phyloP scores from a whole-genome alignment of 1,140 invertebrate species.

The Cotesia typhae region DNA sequence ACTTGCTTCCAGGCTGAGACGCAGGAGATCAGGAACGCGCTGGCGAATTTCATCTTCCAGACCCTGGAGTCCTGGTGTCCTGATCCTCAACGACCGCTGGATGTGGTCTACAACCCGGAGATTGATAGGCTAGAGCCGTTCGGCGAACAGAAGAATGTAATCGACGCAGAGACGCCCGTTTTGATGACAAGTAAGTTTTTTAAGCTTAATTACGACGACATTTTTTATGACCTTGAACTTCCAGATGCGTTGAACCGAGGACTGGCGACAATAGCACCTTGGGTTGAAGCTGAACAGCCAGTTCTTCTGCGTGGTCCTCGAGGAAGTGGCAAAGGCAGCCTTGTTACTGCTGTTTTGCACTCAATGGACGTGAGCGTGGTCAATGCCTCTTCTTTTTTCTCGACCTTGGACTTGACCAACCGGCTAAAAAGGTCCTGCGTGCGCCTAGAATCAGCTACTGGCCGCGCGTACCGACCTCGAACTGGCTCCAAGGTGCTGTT shows the following conservation, averaged over 20 bases:
- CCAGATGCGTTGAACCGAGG: slow-evolving; percentile 46
- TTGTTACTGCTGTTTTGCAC: slow-evolving; percentile 52
- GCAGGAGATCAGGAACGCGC: slow-evolving; percentile 43
- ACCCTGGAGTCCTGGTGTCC: slow-evolving; percentile 59
- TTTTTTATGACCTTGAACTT: too few species aligned
- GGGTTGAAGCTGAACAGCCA: slow-evolving; percentile 54
- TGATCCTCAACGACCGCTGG: slow-evolving; percentile 54
- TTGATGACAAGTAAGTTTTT: slow-evolving; percentile 49
- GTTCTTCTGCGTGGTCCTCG: slow-evolving; percentile 54
- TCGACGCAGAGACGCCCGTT: slow-evolving; percentile 49
- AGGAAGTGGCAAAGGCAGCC: slow-evolving; percentile 57
- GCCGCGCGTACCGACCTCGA: slow-evolving; percentile 57
- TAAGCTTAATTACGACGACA: not conserved
- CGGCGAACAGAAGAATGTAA: slow-evolving; percentile 38
- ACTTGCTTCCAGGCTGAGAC: slow-evolving; percentile 55
- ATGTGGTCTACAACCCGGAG: slow-evolving; percentile 53
- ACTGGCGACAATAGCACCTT: slow-evolving; percentile 51
- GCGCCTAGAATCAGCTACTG: slow-evolving; percentile 56
- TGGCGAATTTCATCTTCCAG: slow-evolving; percentile 56
- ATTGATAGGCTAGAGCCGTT: slow-evolving; percentile 55
- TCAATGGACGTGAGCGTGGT: slow-evolving; percentile 47
- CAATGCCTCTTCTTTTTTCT: slow-evolving; percentile 57
- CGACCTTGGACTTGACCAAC: slow-evolving; percentile 53
- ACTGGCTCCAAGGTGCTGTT: slow-evolving; percentile 54
- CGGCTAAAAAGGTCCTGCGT: slow-evolving; percentile 58